Conservation (phyloP, 1,140 invertebrate species). For the Armadillidium nasatum region DNA sequence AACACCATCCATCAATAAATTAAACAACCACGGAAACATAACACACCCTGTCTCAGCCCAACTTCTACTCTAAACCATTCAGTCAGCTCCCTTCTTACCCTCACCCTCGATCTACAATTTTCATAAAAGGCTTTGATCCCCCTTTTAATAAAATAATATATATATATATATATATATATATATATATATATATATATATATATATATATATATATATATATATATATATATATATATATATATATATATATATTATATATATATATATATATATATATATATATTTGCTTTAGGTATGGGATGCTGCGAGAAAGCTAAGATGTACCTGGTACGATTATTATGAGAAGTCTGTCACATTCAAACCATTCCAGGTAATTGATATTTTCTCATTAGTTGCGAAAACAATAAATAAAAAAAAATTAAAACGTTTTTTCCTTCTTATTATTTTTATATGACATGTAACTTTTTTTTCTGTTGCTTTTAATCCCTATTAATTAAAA, state of each 20-base stretch:
- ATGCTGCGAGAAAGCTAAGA: conserved; percentile 69
- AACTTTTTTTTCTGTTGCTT: too few relatives aligned
- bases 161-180: not conserved
- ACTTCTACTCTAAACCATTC: too few relatives aligned
- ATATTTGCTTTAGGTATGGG: conserved; percentile 52
- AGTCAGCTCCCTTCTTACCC: too few relatives aligned
- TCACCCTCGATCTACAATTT: too few relatives aligned
- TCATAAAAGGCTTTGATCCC: too few relatives aligned
- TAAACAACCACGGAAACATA: too few relatives aligned
- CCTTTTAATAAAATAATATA: not conserved
- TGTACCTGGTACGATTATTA: conserved; percentile 95
- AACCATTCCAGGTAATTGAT: conserved; percentile 67
- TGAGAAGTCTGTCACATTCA: conserved; percentile 87
- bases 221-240: conserved; percentile 15
- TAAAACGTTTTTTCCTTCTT: too few relatives aligned
- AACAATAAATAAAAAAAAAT: too few relatives aligned
- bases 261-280: conserved; percentile 7
- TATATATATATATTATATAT: not conserved
- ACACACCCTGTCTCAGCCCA: too few relatives aligned
- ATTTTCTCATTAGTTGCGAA: not conserved
- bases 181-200: conserved; percentile 14
- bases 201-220: conserved; percentile 10
- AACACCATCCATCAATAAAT: too few relatives aligned
- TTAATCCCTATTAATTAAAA: not conserved
- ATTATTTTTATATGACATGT: too few relatives aligned